Evolutionary conservation across 2,888 invertebrate genomes (phyloP).

Genomic region (Tetanocera ferruginea): DNA sequence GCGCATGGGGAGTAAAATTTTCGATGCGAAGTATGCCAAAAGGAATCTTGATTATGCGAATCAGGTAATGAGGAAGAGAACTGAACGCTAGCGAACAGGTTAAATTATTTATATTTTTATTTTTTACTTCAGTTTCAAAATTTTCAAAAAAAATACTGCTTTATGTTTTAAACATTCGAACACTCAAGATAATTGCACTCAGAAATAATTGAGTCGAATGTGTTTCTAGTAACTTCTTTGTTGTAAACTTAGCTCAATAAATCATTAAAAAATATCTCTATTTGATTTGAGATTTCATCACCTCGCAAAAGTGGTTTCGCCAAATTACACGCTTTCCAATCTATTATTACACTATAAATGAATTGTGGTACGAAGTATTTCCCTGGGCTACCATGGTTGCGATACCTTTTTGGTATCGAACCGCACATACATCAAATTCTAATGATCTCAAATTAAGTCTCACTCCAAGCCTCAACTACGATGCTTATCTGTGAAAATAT

Average conservation of each 20-base stretch:
- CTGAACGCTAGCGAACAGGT: not conserved
- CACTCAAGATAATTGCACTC: no score
- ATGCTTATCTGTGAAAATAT: not conserved
- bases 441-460: conserved; percentile 13
- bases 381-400: conserved; percentile 12
- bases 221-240: not conserved
- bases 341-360: conserved; percentile 12
- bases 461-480: not conserved
- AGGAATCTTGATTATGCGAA: conserved; percentile 50
- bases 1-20: conserved; percentile 4
- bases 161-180: no score
- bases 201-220: no score
- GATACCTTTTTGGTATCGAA: not conserved
- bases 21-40: conserved; percentile 41
- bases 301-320: not conserved
- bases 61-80: conserved; percentile 44
- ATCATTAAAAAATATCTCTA: not conserved
- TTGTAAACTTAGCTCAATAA: not conserved
- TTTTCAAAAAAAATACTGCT: not conserved
- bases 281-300: conserved; percentile 17
- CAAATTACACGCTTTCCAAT: conserved; percentile 10
- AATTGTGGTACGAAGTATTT: not conserved
- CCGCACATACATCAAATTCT: conserved; percentile 3
- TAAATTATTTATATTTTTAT: conserved; percentile 22
- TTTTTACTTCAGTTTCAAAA: not conserved